These are phyloP conservation scores for Cebus imitator DNA, from an alignment of 2,113 vertebrate species.

Conservation along the genomic window DNA sequence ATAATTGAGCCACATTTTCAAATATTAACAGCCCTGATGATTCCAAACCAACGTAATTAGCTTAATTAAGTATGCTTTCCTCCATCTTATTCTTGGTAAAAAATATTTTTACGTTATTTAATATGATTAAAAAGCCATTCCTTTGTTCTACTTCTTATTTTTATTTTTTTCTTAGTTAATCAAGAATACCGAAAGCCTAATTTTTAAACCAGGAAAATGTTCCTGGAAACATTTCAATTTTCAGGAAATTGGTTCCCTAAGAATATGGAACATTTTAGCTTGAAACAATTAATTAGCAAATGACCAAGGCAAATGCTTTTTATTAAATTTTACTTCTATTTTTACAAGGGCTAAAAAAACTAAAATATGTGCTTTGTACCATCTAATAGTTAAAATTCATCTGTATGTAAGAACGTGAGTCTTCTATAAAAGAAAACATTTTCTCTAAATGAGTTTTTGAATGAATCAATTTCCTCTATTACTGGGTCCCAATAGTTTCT, in stretches of 20 bases:
- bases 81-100: constrained; percentile 18
- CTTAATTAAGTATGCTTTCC: not conserved
- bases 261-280: not conserved
- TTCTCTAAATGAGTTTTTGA: not conserved
- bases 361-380: not conserved
- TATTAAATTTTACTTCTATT: not conserved
- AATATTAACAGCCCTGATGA: not conserved
- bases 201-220: not conserved
- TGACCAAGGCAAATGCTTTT: not conserved
- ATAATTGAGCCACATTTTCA: not conserved
- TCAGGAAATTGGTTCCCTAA: not conserved
- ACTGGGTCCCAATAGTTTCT: not conserved
- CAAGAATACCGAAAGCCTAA: not conserved
- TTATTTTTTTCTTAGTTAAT: not conserved
- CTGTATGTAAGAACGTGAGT: not conserved
- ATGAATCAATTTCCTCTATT: not conserved
- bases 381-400: constrained; percentile 2
- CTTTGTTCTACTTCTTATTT: not conserved
- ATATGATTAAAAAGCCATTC: not conserved
- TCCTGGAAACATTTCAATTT: not conserved
- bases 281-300: constrained; percentile 24
- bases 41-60: not conserved
- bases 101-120: not conserved
- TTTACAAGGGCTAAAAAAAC: not conserved
- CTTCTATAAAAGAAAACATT: not conserved